phyloP scores from a whole-genome alignment of 2,888 invertebrate species.

The Drosophila differens region DNA sequence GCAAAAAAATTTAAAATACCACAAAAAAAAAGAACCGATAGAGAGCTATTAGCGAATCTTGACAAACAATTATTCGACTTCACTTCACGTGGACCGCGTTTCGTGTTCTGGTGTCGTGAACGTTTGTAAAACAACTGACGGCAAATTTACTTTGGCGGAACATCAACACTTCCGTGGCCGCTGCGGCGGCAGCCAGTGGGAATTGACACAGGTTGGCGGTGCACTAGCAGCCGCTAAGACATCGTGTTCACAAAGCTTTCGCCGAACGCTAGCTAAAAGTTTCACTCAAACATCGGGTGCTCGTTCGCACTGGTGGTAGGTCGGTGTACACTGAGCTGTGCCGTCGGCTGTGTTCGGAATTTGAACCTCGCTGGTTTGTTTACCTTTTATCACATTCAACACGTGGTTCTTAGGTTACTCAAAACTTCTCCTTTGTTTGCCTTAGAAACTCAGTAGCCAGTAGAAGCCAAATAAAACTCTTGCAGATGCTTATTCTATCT shows the following conservation, averaged over 20 bases:
- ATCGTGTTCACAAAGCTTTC: conserved; percentile 53
- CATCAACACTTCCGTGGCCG: conserved; percentile 64
- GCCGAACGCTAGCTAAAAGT: conserved; percentile 46
- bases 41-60: conserved; percentile 10
- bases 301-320: conserved; percentile 28
- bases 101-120: conserved; percentile 69
- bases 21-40: conserved; percentile 3
- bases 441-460: conserved; percentile 10
- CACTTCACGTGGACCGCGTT: conserved; percentile 7
- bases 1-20: neutral
- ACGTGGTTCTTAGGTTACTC: conserved; percentile 40
- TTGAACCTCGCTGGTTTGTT: conserved; percentile 57
- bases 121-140: conserved; percentile 80
- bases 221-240: conserved; percentile 13
- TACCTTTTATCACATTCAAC: conserved; percentile 61
- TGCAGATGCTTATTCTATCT: neutral
- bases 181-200: conserved; percentile 51
- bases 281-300: conserved; percentile 50
- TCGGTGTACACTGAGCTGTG: conserved; percentile 17
- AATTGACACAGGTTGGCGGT: conserved; percentile 37
- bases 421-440: conserved; percentile 38
- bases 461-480: neutral
- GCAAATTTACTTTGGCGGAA: conserved; percentile 60
- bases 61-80: conserved; percentile 20
- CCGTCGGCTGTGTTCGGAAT: conserved; percentile 27